phyloP scores from a whole-genome alignment of 2,113 vertebrate genomes.

The Neoarius graeffei region DNA sequence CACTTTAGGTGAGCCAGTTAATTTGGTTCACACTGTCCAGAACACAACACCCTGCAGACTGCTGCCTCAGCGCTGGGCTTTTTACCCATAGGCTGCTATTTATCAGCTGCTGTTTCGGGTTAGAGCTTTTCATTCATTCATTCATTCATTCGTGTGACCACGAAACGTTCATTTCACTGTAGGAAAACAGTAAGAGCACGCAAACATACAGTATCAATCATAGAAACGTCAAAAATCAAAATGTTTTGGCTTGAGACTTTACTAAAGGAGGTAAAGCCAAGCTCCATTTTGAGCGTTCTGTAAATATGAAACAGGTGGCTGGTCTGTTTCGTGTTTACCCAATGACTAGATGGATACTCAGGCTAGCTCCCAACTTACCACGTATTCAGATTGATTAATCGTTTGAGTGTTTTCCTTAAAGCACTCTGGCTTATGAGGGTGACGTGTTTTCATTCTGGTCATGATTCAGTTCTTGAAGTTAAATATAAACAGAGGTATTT shows the following conservation, averaged over 20 bases:
- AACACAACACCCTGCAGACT: slow-evolving; percentile 26
- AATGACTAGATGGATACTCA: slow-evolving; percentile 7
- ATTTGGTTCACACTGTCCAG: slow-evolving; percentile 31
- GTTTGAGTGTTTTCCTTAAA: neutral
- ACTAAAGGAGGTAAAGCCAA: slow-evolving; percentile 10
- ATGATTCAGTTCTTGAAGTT: neutral
- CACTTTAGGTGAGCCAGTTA: slow-evolving; percentile 51
- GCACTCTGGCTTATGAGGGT: neutral
- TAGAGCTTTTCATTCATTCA: neutral
- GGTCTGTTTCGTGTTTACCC: slow-evolving; percentile 17
- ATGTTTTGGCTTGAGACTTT: neutral
- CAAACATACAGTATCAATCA: slow-evolving; percentile 20
- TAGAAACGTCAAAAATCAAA: neutral
- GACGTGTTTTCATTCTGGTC: neutral
- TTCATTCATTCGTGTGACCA: too few species aligned
- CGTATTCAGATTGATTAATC: neutral
- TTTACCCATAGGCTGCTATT: neutral
- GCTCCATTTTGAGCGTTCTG: neutral
- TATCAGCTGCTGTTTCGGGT: neutral
- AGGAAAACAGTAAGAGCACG: neutral
- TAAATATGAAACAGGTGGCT: slow-evolving; percentile 32
- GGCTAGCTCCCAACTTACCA: neutral
- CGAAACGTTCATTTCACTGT: neutral
- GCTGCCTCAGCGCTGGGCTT: slow-evolving; percentile 27
- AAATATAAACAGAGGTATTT: neutral